Percentiles rank a stretch among this genome's conserved stretches.
Conservation (phyloP, 1,140 invertebrate species). For the Brachionus manjavacas region DNA sequence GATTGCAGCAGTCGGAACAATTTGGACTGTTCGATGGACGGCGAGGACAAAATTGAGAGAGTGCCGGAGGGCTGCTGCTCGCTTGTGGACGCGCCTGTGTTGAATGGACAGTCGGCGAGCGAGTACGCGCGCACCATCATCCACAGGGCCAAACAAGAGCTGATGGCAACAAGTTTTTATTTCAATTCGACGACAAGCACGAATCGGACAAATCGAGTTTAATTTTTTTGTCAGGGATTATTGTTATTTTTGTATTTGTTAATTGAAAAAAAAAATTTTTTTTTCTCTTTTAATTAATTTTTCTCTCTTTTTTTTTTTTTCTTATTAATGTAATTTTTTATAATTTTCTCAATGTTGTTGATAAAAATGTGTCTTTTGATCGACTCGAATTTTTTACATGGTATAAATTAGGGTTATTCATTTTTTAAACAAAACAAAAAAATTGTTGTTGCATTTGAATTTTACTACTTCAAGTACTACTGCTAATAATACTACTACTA, state of each 20-base stretch:
- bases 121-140: background rate
- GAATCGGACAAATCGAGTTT: constrained; percentile 32
- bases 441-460: background rate
- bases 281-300: background rate
- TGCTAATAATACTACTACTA: no score
- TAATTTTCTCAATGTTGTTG: background rate
- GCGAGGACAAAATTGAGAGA: no score
- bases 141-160: background rate
- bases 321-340: background rate
- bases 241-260: constrained; percentile 21
- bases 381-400: background rate
- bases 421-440: background rate
- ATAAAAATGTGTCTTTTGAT: background rate
- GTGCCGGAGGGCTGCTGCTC: no score
- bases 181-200: background rate
- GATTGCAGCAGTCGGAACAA: constrained; percentile 5
- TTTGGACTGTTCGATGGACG: background rate
- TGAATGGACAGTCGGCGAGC: background rate
- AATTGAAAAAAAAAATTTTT: background rate
- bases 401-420: background rate
- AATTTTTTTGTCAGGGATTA: background rate
- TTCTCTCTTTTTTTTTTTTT: background rate
- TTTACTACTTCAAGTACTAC: background rate
- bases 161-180: background rate
- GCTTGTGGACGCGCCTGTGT: no score